Evolutionary conservation across 2,113 vertebrate genomes (phyloP).

Genomic region (Sardina pilchardus): DNA sequence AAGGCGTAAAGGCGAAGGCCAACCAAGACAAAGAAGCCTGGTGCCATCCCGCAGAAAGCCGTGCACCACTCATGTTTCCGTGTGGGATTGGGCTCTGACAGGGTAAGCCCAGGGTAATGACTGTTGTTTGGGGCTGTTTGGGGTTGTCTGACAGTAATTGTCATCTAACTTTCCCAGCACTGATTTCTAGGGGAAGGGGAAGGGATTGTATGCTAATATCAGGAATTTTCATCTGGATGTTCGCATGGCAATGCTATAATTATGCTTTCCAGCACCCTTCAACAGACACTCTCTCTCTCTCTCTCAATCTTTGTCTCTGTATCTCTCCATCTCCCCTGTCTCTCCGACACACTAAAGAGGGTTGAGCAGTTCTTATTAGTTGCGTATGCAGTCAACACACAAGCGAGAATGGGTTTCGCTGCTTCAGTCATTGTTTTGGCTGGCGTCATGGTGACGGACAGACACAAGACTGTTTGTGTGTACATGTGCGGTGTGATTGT

Average conservation of each 20-base stretch:
- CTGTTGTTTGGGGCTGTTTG: not conserved
- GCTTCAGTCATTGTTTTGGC: not conserved
- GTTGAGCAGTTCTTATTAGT: not conserved
- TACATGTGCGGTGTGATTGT: constrained; percentile 29
- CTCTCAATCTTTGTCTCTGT: not conserved
- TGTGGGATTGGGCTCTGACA: not conserved
- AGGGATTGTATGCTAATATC: not conserved
- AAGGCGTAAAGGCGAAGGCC: not conserved
- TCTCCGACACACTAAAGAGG: not conserved
- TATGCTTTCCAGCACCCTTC: not conserved
- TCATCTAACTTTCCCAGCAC: not conserved
- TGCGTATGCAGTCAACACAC: not conserved
- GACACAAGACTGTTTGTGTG: constrained; percentile 1
- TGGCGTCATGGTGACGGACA: not conserved
- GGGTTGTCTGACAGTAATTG: not conserved
- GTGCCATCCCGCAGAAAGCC: not conserved
- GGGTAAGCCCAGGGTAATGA: not conserved
- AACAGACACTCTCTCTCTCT: not conserved
- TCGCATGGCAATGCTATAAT: constrained; percentile 1
- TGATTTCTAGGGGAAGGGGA: not conserved
- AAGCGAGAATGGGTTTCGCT: not conserved
- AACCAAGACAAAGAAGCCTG: not conserved
- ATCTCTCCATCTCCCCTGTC: not conserved
- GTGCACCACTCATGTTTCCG: not conserved
- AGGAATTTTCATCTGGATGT: not conserved